Evolutionary conservation across 92 coral and sea anemone species (phyloP), one percentile per base, ranked within the genome.

Genomic region (Epizoanthus scotinus): DNA sequence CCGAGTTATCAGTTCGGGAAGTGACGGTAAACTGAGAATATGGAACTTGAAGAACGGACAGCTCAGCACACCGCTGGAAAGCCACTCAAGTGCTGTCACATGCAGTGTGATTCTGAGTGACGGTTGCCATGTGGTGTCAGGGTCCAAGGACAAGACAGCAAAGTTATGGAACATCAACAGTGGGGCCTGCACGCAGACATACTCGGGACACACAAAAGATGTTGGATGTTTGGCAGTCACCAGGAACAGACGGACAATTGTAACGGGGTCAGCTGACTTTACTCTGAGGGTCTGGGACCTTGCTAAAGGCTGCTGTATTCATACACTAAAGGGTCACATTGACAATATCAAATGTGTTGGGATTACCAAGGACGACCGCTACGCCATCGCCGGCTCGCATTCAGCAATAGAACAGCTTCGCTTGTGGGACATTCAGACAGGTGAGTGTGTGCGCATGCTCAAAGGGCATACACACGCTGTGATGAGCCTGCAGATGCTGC

Each of bases 261-360:
- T 90, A 67, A 90, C 97, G 36, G 97, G 97, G 3, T 92, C 97
- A 24, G 90, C 29, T 19, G 97, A 92, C 79, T 90, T 87, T 36
- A 92, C 87, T 24, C 25, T 90, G 0, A 83, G 81, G 67, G 81
- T 90, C 15, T 92, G 97, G 97, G 78, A 72, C 60, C 70, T 64
- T 28, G 82, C 78, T 6, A 65, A 82, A 24, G 82, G 85, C 6
- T 75, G 83, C 54, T 73, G 86, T 29, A 29, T 84, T 67, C 87
- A 82, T 81, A 90, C 85, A 14, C 61, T 90, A 8, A 28, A 38
- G n/a, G 94, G 77, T 44, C 90, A 90, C 64, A 84, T 85, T 62
- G 97, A 90, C 82, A 85, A 87, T 6, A 85, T 92, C 78, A 90
- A 86, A 22, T 89, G 91, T 52, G 66, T 87, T 22, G 92, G 29